A percentile compares a stretch with the other conserved stretches of the same genome.
Conservation (phyloP, 2,888 invertebrate genomes). For the Minunthozetes semirufus region DNA sequence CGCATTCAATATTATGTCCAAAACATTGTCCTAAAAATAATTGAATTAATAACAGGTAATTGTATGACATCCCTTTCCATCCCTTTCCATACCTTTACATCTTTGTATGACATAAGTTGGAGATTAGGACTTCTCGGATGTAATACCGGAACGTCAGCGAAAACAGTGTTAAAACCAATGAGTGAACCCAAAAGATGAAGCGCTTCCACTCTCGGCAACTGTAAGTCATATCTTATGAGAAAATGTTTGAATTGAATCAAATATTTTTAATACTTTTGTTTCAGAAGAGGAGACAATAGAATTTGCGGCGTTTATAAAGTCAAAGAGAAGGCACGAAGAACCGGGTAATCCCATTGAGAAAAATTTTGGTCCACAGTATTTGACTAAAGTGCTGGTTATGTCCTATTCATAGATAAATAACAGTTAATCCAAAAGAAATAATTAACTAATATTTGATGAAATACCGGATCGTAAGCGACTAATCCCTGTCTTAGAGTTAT, state of each 20-base stretch:
- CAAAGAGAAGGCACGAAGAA: constrained; percentile 73
- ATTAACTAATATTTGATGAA: constrained; percentile 20
- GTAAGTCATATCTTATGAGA: constrained; percentile 43
- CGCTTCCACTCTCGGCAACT: constrained; percentile 82
- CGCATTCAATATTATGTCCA: constrained; percentile 75
- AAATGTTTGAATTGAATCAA: no score
- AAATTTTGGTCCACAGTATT: constrained; percentile 72
- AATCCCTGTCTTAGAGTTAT: constrained; percentile 67
- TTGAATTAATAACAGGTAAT: background rate
- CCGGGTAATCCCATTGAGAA: constrained; percentile 64
- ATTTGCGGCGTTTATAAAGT: constrained; percentile 83
- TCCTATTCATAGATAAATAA: constrained; percentile 53
- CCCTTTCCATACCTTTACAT: constrained; percentile 68
- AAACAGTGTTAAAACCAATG: constrained; percentile 68
- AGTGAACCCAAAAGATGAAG: constrained; percentile 80
- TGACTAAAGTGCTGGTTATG: constrained; percentile 67
- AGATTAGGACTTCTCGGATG: constrained; percentile 60
- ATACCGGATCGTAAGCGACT: constrained; percentile 53
- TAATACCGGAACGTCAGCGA: constrained; percentile 61
- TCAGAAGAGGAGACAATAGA: constrained; percentile 50
- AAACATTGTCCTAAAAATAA: constrained; percentile 66
- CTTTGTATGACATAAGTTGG: constrained; percentile 59
- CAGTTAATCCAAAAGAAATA: constrained; percentile 30
- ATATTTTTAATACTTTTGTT: constrained; percentile 19
- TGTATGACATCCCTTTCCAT: no score